A percentile compares a stretch with the other conserved stretches of the same genome.
Conservation (phyloP, 2,888 invertebrate species). For the Eubasilissa splendida region DNA sequence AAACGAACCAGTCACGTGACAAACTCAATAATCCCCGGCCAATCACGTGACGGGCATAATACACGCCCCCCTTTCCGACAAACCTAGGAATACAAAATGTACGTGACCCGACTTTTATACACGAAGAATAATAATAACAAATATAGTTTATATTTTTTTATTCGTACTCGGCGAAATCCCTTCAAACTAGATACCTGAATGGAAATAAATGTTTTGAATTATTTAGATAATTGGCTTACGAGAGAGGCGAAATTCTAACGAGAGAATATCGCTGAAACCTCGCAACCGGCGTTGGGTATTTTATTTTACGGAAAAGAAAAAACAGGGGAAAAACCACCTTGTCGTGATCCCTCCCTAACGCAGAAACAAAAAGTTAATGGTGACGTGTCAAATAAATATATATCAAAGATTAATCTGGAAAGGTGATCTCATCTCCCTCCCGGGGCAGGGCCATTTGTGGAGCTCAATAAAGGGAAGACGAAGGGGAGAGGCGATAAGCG, state of each 20-base stretch:
- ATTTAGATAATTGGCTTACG: no score
- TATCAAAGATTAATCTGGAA: conserved; percentile 27
- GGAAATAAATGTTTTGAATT: no score
- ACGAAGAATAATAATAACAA: no score
- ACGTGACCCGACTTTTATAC: no score
- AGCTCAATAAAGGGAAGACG: background rate
- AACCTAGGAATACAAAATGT: no score
- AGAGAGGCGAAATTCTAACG: no score
- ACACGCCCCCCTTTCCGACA: background rate
- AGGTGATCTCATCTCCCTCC: conserved; percentile 21
- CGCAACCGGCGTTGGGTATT: no score
- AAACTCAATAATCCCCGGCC: conserved; percentile 29
- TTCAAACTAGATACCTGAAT: no score
- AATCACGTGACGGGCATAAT: conserved; percentile 12
- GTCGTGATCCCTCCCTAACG: background rate
- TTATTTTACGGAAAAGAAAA: background rate
- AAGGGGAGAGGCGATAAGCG: conserved; percentile 15
- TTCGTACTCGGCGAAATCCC: no score
- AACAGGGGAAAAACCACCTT: no score
- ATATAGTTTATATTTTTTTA: no score
- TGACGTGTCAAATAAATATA: conserved; percentile 14
- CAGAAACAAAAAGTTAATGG: conserved; percentile 3
- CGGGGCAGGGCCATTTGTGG: background rate
- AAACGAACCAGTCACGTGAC: conserved; percentile 37
- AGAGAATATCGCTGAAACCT: no score